phyloP scores from a whole-genome alignment of 2,113 vertebrate species.

The Vulpes lagopus region DNA sequence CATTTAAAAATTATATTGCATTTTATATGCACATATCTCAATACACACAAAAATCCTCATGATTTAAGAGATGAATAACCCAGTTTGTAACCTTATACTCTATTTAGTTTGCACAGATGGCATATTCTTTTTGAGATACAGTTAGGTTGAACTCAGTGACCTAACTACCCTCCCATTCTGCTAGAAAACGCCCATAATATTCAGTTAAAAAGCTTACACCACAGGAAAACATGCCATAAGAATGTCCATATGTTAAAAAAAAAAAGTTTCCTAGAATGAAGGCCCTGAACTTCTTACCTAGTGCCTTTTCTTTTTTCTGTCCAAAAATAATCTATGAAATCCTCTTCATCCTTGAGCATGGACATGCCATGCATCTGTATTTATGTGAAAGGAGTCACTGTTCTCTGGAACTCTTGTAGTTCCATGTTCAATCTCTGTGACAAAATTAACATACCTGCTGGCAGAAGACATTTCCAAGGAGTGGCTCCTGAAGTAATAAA shows the following conservation, averaged over 20 bases:
- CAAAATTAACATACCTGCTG: not conserved
- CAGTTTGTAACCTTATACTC: not conserved
- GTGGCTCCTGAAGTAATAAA: not conserved
- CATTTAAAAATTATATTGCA: not conserved
- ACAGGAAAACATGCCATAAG: conserved; percentile 2
- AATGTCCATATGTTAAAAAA: conserved; percentile 52
- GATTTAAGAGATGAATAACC: not conserved
- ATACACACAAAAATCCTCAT: not conserved
- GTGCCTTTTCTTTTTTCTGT: no score
- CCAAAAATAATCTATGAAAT: conserved; percentile 24
- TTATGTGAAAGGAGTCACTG: not conserved
- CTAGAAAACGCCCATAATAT: not conserved
- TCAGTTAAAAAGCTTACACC: conserved; percentile 43
- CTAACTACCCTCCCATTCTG: not conserved
- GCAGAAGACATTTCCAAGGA: not conserved
- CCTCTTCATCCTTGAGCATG: not conserved
- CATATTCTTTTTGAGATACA: conserved; percentile 11
- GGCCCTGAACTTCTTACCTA: conserved; percentile 35
- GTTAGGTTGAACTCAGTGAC: conserved; percentile 44
- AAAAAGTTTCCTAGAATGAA: not conserved
- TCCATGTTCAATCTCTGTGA: not conserved
- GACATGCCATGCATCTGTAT: not conserved
- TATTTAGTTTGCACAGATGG: conserved; percentile 44
- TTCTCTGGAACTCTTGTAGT: not conserved
- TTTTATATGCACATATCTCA: not conserved